phyloP scores from a whole-genome alignment of 2,113 vertebrate genomes.

The Puffinus mauretanicus region DNA sequence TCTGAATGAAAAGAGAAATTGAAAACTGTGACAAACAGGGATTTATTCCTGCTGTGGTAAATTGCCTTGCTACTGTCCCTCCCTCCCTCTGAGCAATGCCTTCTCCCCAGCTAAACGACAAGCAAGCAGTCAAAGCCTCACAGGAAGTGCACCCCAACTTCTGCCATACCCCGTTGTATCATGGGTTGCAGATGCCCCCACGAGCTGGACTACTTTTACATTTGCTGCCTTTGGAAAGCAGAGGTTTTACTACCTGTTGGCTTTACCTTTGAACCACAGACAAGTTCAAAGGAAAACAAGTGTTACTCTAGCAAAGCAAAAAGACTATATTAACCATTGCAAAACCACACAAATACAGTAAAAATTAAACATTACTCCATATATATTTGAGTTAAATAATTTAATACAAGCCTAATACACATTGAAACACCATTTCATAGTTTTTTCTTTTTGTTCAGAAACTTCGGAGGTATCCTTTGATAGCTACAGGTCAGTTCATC shows the following conservation, averaged over 20 bases:
- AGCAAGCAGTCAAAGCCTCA: background rate
- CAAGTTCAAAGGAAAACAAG: background rate
- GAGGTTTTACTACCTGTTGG: background rate
- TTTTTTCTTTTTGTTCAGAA: background rate
- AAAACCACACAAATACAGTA: background rate
- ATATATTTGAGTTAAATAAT: background rate
- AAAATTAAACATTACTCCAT: background rate
- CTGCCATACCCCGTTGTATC: background rate
- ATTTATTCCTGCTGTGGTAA: background rate
- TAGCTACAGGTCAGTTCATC: background rate
- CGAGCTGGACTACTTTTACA: background rate
- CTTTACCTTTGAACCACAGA: background rate
- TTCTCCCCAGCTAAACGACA: background rate
- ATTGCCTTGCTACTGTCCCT: background rate
- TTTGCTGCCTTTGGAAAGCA: background rate
- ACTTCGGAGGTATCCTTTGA: background rate
- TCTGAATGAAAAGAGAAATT: slow-evolving; percentile 75
- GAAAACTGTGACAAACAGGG: slow-evolving; percentile 2
- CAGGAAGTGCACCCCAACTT: background rate
- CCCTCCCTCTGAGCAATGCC: background rate
- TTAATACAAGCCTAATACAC: background rate
- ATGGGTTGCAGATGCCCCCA: background rate
- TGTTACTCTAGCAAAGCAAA: background rate
- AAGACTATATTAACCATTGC: background rate
- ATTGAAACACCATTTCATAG: background rate